phyloP scores from a whole-genome alignment of 2,113 vertebrate genomes.

The Poeciliopsis retropinna region DNA sequence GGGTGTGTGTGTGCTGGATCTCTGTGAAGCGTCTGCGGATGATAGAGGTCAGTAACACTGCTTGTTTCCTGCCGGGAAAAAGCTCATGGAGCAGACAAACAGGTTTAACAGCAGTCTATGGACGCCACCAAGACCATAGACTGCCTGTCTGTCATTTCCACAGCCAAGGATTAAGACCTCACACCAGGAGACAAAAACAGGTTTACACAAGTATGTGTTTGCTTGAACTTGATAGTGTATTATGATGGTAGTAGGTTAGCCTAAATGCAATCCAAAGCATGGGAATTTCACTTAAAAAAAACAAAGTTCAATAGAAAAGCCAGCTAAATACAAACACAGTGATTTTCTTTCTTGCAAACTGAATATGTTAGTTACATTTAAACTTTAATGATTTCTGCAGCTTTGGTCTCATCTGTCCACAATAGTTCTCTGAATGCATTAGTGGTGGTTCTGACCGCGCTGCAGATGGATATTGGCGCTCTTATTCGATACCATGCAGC shows the following conservation, averaged over 20 bases:
- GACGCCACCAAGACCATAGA: conserved; percentile 35
- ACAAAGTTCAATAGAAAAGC: background rate
- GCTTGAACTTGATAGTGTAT: background rate
- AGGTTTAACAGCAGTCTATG: conserved; percentile 48
- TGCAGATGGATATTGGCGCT: background rate
- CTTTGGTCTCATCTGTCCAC: no score
- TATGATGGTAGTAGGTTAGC: background rate
- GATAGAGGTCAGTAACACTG: conserved; percentile 70
- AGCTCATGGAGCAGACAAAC: conserved; percentile 33
- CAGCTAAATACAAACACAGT: background rate
- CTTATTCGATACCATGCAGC: background rate
- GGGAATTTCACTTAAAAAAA: no score
- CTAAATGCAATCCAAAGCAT: background rate
- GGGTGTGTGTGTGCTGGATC: conserved; percentile 44
- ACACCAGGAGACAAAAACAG: background rate
- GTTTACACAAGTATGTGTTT: background rate
- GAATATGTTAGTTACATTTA: background rate
- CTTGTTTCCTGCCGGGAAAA: conserved; percentile 56
- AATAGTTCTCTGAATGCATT: background rate
- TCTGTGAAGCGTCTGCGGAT: conserved; percentile 48
- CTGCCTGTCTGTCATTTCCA: conserved; percentile 44
- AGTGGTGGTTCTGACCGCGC: background rate
- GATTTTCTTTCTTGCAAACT: background rate
- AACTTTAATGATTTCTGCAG: background rate
- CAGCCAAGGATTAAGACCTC: conserved; percentile 6